Conservation (phyloP, 2,113 vertebrate genomes). For the Hymenochirus boettgeri region DNA sequence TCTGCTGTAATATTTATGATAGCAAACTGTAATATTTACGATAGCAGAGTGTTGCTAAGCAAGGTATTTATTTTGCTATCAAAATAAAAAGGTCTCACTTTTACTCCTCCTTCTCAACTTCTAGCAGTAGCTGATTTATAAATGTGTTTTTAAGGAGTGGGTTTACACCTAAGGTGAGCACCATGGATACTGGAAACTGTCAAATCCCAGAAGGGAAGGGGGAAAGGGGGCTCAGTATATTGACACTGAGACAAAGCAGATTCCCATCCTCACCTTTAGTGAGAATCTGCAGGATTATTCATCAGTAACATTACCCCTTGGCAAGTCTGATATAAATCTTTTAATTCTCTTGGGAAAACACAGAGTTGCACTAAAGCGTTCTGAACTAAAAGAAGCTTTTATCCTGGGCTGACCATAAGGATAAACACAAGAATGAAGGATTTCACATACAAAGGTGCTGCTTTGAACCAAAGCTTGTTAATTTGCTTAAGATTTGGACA, state of each 20-base stretch:
- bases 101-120: slow-evolving; percentile 12
- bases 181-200: slow-evolving; percentile 24
- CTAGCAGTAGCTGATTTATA: slow-evolving; percentile 27
- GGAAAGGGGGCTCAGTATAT: slow-evolving; percentile 8
- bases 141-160: slow-evolving; percentile 19
- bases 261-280: slow-evolving; percentile 27
- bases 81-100: slow-evolving; percentile 31
- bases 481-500: too few species aligned
- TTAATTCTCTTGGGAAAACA: too few species aligned
- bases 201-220: neutral
- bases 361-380: too few species aligned
- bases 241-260: slow-evolving; percentile 37
- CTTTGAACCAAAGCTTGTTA: too few species aligned
- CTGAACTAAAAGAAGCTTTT: too few species aligned
- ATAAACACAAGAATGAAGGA: too few species aligned
- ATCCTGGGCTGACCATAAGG: too few species aligned
- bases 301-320: neutral
- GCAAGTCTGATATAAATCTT: neutral
- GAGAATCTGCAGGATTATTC: slow-evolving; percentile 16
- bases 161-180: slow-evolving; percentile 26
- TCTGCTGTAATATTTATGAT: slow-evolving; percentile 20
- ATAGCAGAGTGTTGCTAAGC: slow-evolving; percentile 26
- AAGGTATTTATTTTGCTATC: slow-evolving; percentile 30
- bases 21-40: neutral
- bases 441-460: too few species aligned